These are phyloP conservation scores for Phylloscopus whistleri DNA, from an alignment of 2,113 vertebrate genomes.

Conservation along the genomic window DNA sequence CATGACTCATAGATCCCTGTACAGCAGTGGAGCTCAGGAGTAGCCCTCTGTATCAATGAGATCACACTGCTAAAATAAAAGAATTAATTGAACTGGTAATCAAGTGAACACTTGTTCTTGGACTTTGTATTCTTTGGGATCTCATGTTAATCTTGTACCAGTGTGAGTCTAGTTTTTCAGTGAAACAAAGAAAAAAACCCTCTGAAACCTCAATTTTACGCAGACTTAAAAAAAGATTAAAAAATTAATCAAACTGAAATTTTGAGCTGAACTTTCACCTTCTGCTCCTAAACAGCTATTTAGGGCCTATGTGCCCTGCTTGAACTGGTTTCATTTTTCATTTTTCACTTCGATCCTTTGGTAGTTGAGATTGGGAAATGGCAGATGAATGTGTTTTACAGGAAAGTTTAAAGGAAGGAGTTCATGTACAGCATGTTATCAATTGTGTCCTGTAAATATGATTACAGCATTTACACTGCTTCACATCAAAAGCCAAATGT, in stretches of 20 bases:
- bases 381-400: not conserved
- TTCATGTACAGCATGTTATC: not conserved
- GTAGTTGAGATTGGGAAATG: not conserved
- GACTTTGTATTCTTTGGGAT: not conserved
- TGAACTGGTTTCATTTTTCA: not conserved
- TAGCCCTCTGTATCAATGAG: not conserved
- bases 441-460: conserved; percentile 30
- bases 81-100: not conserved
- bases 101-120: not conserved
- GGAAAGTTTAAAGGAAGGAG: not conserved
- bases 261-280: not conserved
- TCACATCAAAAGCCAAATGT: conserved; percentile 41
- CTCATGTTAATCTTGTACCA: not conserved
- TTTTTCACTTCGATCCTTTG: not conserved
- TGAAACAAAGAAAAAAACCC: not conserved
- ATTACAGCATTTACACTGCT: conserved; percentile 15
- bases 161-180: not conserved
- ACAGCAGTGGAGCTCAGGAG: not conserved
- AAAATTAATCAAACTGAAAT: not conserved
- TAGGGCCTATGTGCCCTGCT: not conserved
- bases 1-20: not conserved
- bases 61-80: not conserved
- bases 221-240: not conserved
- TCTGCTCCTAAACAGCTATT: not conserved
- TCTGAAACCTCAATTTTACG: not conserved